Percentiles rank a stretch among this genome's conserved stretches.
Evolutionary conservation across 2,113 vertebrate species (phyloP).

Genomic region (Cebidichthys violaceus): DNA sequence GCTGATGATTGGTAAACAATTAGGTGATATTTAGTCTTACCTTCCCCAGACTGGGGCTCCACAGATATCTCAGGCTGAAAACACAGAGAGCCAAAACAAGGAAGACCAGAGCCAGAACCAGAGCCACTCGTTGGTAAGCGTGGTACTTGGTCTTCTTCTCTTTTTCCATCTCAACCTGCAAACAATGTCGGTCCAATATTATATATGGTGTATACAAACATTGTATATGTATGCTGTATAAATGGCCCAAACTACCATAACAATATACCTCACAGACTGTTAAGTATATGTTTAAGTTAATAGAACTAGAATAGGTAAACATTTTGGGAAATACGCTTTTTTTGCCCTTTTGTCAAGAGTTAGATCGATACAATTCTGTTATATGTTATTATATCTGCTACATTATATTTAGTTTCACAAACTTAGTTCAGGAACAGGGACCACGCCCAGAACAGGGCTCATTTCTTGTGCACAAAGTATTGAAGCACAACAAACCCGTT

Average conservation of each 20-base stretch:
- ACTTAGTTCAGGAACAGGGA: no score
- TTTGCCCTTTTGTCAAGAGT: not conserved
- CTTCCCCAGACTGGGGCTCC: constrained; percentile 79
- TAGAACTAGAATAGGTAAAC: no score
- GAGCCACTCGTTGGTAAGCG: constrained; percentile 75
- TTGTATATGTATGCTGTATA: not conserved
- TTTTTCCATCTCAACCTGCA: constrained; percentile 80
- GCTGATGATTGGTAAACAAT: constrained; percentile 22
- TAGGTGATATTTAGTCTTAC: constrained; percentile 71
- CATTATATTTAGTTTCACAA: no score
- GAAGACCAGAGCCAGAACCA: constrained; percentile 76
- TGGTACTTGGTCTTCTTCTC: constrained; percentile 70
- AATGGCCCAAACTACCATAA: not conserved
- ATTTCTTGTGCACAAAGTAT: no score
- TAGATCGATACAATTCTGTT: not conserved
- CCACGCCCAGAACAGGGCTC: no score
- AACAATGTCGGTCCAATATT: constrained; percentile 20
- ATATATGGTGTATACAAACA: not conserved
- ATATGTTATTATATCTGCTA: not conserved
- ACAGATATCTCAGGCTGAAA: constrained; percentile 80
- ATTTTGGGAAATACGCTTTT: no score
- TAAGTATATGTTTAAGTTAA: not conserved
- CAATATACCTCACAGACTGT: not conserved
- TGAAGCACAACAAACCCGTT: no score
- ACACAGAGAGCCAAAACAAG: constrained; percentile 75